Base-by-base conservation (phyloP, 2,888 invertebrate species). In the Sinhomidia bicolor region DNA sequence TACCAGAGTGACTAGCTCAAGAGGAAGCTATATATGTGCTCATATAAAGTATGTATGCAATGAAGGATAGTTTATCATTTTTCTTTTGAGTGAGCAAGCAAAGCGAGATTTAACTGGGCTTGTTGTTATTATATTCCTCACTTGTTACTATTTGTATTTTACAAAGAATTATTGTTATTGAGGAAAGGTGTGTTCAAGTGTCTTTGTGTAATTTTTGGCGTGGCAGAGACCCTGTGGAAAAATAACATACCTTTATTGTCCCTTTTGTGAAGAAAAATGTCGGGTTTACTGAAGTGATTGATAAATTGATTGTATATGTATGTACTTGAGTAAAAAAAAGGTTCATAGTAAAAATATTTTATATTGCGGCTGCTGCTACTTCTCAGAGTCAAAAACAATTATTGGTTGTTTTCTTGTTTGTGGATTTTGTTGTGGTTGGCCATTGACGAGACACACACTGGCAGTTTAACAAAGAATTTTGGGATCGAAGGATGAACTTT, bases 171-270 rank as follows among this genome's bases (percentile, higher is more conserved):
- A 20, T 62, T 62, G 62, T 14, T 29, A 29, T 65, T 65, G 65
- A 71, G 7, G 68, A 41, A 71, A 71, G 68, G 68, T 41, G 41
- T 32, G 65, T 65, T 29, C n/a, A 29, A n/a, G 26, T 51, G 76
- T 51, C 2, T 74, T 1, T 74, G 20, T 74, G 44, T 26, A 47
- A 17, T 68, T 68, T 14, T 60, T 60, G 60, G 9, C 23, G 60
- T 14, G 26, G 60, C 26, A 47, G 47, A 47, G 26, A 14, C 60
- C 29, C 29, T 23, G 5, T 68, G 36, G 32, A 36, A 23, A 4
- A 26, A 5, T 20, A 7, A 47, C 32, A 44, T 26, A 3, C 20
- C 54, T 44, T n/a, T n/a, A n/a, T 74, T 44, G n/a, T 36, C 20
- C 9, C 36, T 36, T 17, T n/a, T n/a, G n/a, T n/a, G n/a, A 44